phyloP scores from a whole-genome alignment of 2,113 vertebrate species.

The Motacilla tschutschensis region DNA sequence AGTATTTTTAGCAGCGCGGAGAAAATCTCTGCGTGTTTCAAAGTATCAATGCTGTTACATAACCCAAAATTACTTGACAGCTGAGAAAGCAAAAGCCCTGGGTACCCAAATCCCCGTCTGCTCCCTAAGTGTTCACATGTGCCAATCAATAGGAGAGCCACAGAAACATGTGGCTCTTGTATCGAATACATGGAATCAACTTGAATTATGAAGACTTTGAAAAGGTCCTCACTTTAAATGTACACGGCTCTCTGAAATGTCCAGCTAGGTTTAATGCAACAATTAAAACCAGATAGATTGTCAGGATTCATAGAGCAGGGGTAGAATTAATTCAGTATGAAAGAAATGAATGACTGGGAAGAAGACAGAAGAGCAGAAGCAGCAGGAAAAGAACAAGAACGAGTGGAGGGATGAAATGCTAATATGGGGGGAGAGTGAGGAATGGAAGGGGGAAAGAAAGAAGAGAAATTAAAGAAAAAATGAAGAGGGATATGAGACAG shows the following conservation, averaged over 20 bases:
- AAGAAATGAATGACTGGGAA: constrained; percentile 33
- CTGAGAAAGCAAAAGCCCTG: constrained; percentile 16
- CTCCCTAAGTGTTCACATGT: constrained; percentile 30
- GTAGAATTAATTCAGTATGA: constrained; percentile 42
- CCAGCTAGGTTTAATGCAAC: constrained; percentile 38
- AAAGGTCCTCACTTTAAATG: constrained; percentile 44
- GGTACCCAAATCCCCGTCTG: not conserved
- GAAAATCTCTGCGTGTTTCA: not conserved
- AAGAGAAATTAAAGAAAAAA: not conserved
- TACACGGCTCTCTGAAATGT: constrained; percentile 29
- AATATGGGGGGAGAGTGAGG: not conserved
- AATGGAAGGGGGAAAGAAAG: not conserved
- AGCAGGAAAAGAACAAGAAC: not conserved
- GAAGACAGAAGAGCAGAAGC: constrained; percentile 1
- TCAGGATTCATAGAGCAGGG: constrained; percentile 19
- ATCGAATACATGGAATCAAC: constrained; percentile 38
- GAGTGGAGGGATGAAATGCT: not conserved
- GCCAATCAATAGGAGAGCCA: constrained; percentile 28
- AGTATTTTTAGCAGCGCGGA: not conserved
- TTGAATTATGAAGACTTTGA: constrained; percentile 60
- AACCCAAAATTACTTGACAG: not conserved
- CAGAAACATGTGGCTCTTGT: constrained; percentile 43
- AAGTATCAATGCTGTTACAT: not conserved
- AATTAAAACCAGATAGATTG: constrained; percentile 60
- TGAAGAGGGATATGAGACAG: not conserved